These are phyloP conservation scores for Melanophora roralis DNA, from an alignment of 2,888 invertebrate genomes.

Conservation along the genomic window DNA sequence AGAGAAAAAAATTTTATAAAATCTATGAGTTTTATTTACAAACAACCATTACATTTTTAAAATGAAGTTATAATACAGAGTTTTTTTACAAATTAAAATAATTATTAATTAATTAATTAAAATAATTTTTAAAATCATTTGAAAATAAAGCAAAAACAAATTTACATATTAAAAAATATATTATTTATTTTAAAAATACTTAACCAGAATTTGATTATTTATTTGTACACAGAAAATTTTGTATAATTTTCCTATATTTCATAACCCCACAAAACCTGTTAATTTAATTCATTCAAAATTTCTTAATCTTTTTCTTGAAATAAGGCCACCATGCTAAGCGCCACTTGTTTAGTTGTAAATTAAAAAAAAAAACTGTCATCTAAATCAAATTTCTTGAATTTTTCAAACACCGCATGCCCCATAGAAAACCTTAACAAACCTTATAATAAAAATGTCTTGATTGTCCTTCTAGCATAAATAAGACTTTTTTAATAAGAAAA, in stretches of 20 bases:
- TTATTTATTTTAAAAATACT: constrained; percentile 19
- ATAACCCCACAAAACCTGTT: constrained; percentile 4
- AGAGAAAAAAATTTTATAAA: too few species aligned
- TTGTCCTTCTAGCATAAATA: constrained; percentile 63
- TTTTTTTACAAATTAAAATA: too few species aligned
- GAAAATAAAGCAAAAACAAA: too few species aligned
- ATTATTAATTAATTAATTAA: too few species aligned
- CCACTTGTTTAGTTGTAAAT: constrained; percentile 46
- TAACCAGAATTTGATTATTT: background rate
- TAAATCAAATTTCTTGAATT: constrained; percentile 44
- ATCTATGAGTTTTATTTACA: too few species aligned
- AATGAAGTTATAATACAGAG: too few species aligned
- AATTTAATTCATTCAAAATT: constrained; percentile 1
- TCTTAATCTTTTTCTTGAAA: constrained; percentile 59
- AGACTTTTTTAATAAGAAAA: constrained; percentile 12
- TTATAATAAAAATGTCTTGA: constrained; percentile 62
- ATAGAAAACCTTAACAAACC: constrained; percentile 19
- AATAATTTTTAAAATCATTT: too few species aligned
- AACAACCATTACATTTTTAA: too few species aligned
- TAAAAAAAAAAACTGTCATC: constrained; percentile 39
- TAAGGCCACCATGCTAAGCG: constrained; percentile 71
- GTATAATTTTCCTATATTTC: constrained; percentile 47
- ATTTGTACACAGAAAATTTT: background rate
- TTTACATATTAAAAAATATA: too few species aligned
- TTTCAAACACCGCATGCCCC: constrained; percentile 1